phyloP scores from a whole-genome alignment of 1,140 invertebrate species.

The Scaptomyza graminum region DNA sequence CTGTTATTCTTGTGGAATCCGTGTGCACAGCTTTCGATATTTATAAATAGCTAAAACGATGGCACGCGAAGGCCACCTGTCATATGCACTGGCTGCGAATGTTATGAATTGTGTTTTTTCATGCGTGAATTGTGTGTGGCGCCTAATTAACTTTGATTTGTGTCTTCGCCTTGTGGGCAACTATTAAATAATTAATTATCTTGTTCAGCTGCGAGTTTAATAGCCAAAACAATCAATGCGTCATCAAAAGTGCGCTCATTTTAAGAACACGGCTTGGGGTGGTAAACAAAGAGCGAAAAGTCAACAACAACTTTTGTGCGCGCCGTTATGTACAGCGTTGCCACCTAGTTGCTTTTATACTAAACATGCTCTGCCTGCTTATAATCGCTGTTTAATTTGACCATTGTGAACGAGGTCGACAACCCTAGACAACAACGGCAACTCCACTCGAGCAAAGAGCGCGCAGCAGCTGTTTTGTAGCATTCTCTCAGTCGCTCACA shows the following conservation, averaged over 20 bases:
- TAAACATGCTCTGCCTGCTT: too few relatives aligned
- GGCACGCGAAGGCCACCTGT: constrained; percentile 69
- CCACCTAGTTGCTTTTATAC: constrained; percentile 1
- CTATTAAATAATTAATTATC: constrained; percentile 59
- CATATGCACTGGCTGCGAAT: constrained; percentile 56
- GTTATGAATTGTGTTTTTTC: constrained; percentile 40
- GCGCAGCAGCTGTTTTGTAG: constrained; percentile 30
- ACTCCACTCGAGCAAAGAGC: constrained; percentile 34
- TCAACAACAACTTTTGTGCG: constrained; percentile 22
- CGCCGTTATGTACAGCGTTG: constrained; percentile 29
- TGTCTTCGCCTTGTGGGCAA: constrained; percentile 36
- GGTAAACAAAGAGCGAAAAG: constrained; percentile 20
- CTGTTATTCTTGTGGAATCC: constrained; percentile 24
- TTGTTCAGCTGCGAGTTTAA: constrained; percentile 22
- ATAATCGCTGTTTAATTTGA: too few relatives aligned
- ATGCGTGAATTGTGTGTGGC: constrained; percentile 46
- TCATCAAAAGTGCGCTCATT: constrained; percentile 23
- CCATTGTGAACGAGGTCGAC: constrained; percentile 8
- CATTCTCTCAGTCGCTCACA: constrained; percentile 26
- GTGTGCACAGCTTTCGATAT: constrained; percentile 46
- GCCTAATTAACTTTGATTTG: constrained; percentile 42
- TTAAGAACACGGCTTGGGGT: background rate
- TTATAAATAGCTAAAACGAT: constrained; percentile 57
- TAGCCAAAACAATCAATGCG: constrained; percentile 56
- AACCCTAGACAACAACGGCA: constrained; percentile 44